Conservation (phyloP, 2,888 invertebrate species). For the Mythimna loreyi region DNA sequence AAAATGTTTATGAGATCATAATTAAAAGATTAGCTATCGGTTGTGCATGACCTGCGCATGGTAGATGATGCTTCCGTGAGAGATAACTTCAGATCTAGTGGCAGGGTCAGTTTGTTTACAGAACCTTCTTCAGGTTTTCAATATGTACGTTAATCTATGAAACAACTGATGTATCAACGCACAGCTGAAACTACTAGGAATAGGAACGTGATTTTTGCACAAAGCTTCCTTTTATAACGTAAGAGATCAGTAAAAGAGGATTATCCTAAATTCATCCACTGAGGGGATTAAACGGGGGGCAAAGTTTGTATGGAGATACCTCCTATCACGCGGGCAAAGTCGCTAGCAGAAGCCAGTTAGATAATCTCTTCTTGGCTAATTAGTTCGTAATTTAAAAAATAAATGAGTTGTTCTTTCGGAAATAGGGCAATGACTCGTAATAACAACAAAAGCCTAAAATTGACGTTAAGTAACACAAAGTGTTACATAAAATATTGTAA, state of each 20-base stretch:
- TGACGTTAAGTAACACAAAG: slow-evolving; percentile 11
- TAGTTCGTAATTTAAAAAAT: not conserved
- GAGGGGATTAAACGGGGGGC: too few species aligned
- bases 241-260: too few species aligned
- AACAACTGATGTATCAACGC: too few species aligned
- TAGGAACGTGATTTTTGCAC: too few species aligned
- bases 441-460: not conserved
- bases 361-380: not conserved
- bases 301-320: too few species aligned
- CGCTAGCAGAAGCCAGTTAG: not conserved
- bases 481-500: slow-evolving; percentile 24
- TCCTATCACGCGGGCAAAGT: too few species aligned
- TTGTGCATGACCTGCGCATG: slow-evolving; percentile 35
- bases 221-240: too few species aligned
- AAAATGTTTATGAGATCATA: slow-evolving; percentile 51
- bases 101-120: slow-evolving; percentile 29
- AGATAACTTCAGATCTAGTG: slow-evolving; percentile 35
- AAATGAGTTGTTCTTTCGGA: not conserved
- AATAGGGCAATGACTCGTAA: slow-evolving; percentile 3
- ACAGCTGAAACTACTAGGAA: too few species aligned
- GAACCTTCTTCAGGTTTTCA: slow-evolving; percentile 22
- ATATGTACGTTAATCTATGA: slow-evolving; percentile 7
- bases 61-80: slow-evolving; percentile 42
- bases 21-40: slow-evolving; percentile 44
- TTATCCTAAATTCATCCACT: too few species aligned